A percentile compares a stretch with the other conserved stretches of the same genome.
phyloP scores from a whole-genome alignment of 2,113 vertebrate genomes.

The Romanogobio albipinnatus region DNA sequence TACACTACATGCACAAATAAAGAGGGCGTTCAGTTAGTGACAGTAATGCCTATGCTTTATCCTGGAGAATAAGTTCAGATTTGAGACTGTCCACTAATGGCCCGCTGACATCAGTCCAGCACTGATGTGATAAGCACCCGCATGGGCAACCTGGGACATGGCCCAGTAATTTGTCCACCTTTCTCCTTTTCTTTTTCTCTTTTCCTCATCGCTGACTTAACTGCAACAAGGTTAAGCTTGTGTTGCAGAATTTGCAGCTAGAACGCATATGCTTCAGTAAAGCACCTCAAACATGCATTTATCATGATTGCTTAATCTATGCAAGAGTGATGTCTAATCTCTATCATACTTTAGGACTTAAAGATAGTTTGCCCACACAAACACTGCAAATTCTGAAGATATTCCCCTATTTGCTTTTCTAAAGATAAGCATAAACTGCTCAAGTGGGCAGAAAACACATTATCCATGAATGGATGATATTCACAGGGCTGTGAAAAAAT shows the following conservation, averaged over 20 bases:
- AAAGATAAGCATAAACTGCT: conserved; percentile 25
- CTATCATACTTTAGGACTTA: conserved; percentile 59
- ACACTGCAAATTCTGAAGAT: background rate
- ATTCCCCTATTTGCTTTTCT: background rate
- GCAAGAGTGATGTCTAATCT: conserved; percentile 57
- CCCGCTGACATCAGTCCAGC: conserved; percentile 30
- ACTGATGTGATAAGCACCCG: conserved; percentile 46
- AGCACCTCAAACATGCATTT: conserved; percentile 77
- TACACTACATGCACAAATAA: conserved; percentile 80
- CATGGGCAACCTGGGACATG: conserved; percentile 43
- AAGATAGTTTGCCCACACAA: conserved; percentile 33
- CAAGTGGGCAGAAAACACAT: conserved; percentile 12
- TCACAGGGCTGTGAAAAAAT: background rate
- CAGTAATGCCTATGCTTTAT: conserved; percentile 33
- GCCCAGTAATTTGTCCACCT: conserved; percentile 56
- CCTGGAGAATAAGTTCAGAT: background rate
- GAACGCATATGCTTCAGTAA: conserved; percentile 79
- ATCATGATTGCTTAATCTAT: conserved; percentile 51
- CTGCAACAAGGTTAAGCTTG: conserved; percentile 79
- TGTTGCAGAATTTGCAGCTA: conserved; percentile 73
- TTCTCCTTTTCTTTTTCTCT: conserved; percentile 54
- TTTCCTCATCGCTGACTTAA: conserved; percentile 74
- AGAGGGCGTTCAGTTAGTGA: conserved; percentile 19
- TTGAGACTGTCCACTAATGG: background rate
- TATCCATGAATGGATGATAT: conserved; percentile 1